Percentiles rank a stretch among this genome's conserved stretches.
Conservation (phyloP, 1,140 invertebrate species). For the Protaetia brevitarsis region DNA sequence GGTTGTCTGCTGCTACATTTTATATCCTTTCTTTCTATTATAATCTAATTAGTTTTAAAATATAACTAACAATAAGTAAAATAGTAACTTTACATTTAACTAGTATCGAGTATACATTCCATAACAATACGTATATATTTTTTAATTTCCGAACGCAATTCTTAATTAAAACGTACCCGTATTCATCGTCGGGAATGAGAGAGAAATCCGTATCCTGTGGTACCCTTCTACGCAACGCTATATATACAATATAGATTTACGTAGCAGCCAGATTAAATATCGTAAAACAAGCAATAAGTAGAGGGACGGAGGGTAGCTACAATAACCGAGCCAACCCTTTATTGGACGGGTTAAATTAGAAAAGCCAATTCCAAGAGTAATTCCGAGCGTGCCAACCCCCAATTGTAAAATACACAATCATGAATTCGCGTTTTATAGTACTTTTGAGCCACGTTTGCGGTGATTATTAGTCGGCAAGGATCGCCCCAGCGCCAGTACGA, state of each 20-base stretch:
- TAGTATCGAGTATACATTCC: too few species aligned
- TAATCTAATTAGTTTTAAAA: too few species aligned
- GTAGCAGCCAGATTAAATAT: constrained; percentile 36
- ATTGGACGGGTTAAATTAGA: constrained; percentile 42
- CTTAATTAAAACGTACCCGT: constrained; percentile 34
- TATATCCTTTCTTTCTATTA: too few species aligned
- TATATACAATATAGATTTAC: constrained; percentile 13
- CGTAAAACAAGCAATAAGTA: constrained; percentile 42
- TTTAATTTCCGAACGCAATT: constrained; percentile 25
- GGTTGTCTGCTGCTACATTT: too few species aligned
- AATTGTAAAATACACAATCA: constrained; percentile 44
- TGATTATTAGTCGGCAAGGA: constrained; percentile 35
- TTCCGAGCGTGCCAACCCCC: constrained; percentile 38
- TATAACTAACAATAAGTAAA: too few species aligned
- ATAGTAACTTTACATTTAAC: too few species aligned
- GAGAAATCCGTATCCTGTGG: neutral
- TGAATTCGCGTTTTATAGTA: constrained; percentile 39
- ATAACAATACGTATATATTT: too few species aligned
- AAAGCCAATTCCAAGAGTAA: constrained; percentile 41
- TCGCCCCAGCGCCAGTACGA: neutral
- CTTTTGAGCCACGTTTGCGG: constrained; percentile 35
- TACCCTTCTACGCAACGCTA: neutral
- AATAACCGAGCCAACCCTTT: constrained; percentile 42
- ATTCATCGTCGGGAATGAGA: neutral
- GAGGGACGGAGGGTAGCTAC: constrained; percentile 33